Percentiles rank a stretch among this genome's conserved stretches.
Evolutionary conservation across 2,113 vertebrate genomes (phyloP).

Genomic region (Dicrurus megarhynchus): DNA sequence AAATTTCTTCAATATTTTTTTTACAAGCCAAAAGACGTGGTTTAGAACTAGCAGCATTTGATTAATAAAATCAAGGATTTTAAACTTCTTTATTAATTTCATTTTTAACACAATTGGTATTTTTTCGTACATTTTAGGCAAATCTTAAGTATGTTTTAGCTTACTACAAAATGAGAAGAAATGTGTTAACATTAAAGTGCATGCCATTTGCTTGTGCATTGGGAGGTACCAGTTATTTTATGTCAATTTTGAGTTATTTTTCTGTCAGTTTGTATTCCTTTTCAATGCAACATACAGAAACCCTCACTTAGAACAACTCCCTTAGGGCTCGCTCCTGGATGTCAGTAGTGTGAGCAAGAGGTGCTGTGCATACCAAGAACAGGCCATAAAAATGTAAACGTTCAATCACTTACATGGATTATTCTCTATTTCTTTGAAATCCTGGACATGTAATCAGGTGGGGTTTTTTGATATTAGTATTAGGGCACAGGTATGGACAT

Average conservation of each 20-base stretch:
- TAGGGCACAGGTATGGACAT: background rate
- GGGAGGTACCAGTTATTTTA: conserved; percentile 80
- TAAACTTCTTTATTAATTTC: conserved; percentile 64
- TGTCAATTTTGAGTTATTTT: conserved; percentile 85
- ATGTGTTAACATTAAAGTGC: conserved; percentile 78
- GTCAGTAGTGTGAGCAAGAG: conserved; percentile 53
- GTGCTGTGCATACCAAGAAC: conserved; percentile 36
- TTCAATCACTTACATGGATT: conserved; percentile 54
- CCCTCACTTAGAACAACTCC: conserved; percentile 73
- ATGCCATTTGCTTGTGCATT: conserved; percentile 77
- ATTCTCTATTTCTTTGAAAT: conserved; percentile 45
- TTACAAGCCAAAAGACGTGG: conserved; percentile 30
- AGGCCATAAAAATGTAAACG: conserved; percentile 68
- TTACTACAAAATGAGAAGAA: conserved; percentile 75
- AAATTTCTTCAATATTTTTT: background rate
- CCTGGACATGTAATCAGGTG: background rate
- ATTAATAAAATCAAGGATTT: conserved; percentile 67
- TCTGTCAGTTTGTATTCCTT: conserved; percentile 82
- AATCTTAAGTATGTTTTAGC: conserved; percentile 74
- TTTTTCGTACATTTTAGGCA: conserved; percentile 72
- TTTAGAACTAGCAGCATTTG: conserved; percentile 63
- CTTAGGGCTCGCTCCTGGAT: conserved; percentile 67
- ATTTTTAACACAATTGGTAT: conserved; percentile 67
- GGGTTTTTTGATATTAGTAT: background rate
- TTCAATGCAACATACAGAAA: conserved; percentile 73